Base-by-base conservation (phyloP, 2,797 vertebrate species). In the Coendou prehensilis region DNA sequence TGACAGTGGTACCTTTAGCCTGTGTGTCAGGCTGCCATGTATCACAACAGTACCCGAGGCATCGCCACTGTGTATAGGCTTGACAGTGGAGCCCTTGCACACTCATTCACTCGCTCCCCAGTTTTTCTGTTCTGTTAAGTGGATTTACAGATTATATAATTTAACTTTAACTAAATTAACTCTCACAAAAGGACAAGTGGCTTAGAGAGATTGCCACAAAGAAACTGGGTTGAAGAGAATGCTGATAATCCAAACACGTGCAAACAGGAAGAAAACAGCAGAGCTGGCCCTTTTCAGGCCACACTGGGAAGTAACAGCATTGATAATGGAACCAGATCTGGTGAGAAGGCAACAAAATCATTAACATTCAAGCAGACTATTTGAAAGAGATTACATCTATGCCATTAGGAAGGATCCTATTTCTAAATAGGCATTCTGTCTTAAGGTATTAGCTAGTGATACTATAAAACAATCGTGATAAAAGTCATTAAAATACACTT, bases 91-190 rank as follows among this genome's bases (percentile, higher is more conserved):
- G 89, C 45, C 71, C 89, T 80, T 23, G 6, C 20, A 90, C 30
- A 8, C 84, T 87, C 30, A 5, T 67, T 91, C 94, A 80, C 45
- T 95, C 59, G 52, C 52, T 91, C 56, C 52, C 82, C 67, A 45
- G 50, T 71, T 85, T 87, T 76, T 81, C 79, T 86, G 63, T 80
- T 93, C 84, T 18, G 30, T 84, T 96, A 97, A 97, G 93, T 97
- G 97, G 95, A 97, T 96, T 97, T 97, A 23, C 92, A 96, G 95
- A 96, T 97, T 93, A 89, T 94, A 93, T 97, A 92, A 96, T 93
- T 97, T 96, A 85, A 87, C 96, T 94, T 96, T 96, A 97, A 95
- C 95, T 96, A 97, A 96, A 96, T 96, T 97, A 95, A 95, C 90
- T 89, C 91, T 91, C 89, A 93, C 87, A 94, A 95, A 94, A 94